Evolutionary conservation across 2,888 invertebrate genomes (phyloP), one percentile per base, ranked within the genome.

Genomic region (Eupeodes latifasciatus): DNA sequence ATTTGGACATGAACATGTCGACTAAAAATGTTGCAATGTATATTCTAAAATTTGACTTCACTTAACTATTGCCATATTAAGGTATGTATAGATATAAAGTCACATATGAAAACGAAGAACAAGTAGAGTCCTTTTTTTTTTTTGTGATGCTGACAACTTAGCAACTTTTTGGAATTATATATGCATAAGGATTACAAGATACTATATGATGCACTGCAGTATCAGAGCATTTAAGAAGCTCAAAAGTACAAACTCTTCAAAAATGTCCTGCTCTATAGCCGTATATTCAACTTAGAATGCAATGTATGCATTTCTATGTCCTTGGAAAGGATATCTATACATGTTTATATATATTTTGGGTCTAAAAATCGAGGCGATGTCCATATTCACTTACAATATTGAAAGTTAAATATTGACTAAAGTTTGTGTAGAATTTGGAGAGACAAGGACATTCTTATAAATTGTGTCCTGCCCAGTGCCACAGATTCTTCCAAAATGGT

Each of bases 391-490:
- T 78, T 71, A 66, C 81, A 78, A 81, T 85, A 81, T 85, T 88
- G 80, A 81, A 88, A 84, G 85, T 88, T 81, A 85, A 88, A 88
- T 85, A 88, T 81, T 88, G 81, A 85, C 81, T 66, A 40, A 81
- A 78, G 81, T 81, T 82, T 66, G 57, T 62, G n/a, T 47, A 34
- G 77, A 75, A 76, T 36, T 74, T 78, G n/a, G 53, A 77, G 61
- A 53, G 79, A 83, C 67, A 69, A 77, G 85, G 81, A 71, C 85
- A 85, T 86, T 82, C 69, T 62, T 36, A 74, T 72, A 67, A 72
- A 47, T 40, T 57, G 34, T 36, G 40, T 59, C 11, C 55, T 51
- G 55, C 7, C 34, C 59, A 27, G 16, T 40, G 40, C 61, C 80
- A 81, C 62, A 81, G 40, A 85, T 88, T 69, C 76, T 55, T 64